Conservation (phyloP, 2,113 vertebrate species). For the Nicator chloris region DNA sequence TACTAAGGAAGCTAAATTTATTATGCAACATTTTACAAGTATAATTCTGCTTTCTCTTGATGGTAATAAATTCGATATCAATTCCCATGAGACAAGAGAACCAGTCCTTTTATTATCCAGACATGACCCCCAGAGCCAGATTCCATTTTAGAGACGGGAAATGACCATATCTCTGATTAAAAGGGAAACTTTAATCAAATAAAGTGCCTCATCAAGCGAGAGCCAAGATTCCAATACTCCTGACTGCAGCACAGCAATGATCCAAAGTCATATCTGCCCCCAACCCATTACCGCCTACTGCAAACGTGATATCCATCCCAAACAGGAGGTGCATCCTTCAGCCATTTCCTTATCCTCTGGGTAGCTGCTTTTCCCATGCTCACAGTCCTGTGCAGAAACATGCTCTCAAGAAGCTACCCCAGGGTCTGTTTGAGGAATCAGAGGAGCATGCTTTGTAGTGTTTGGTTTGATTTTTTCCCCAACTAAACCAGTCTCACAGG, state of each 20-base stretch:
- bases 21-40: constrained; percentile 70
- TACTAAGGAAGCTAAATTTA: constrained; percentile 70
- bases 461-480: background rate
- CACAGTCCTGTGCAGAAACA: background rate
- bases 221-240: constrained; percentile 73
- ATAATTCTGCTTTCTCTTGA: constrained; percentile 69
- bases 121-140: constrained; percentile 57
- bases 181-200: constrained; percentile 73
- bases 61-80: constrained; percentile 70
- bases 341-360: background rate
- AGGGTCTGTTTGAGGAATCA: background rate
- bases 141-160: constrained; percentile 73
- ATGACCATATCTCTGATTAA: constrained; percentile 76
- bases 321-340: background rate
- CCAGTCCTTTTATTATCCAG: constrained; percentile 64
- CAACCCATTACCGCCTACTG: constrained; percentile 23
- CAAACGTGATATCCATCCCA: constrained; percentile 55
- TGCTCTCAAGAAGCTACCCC: background rate
- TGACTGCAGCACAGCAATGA: constrained; percentile 49
- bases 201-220: constrained; percentile 69
- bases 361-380: background rate
- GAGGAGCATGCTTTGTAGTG: background rate
- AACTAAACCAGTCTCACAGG: background rate
- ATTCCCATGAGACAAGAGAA: constrained; percentile 62
- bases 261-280: constrained; percentile 47